Conservation (phyloP, 2,113 vertebrate species). For the Megaleporinus macrocephalus region DNA sequence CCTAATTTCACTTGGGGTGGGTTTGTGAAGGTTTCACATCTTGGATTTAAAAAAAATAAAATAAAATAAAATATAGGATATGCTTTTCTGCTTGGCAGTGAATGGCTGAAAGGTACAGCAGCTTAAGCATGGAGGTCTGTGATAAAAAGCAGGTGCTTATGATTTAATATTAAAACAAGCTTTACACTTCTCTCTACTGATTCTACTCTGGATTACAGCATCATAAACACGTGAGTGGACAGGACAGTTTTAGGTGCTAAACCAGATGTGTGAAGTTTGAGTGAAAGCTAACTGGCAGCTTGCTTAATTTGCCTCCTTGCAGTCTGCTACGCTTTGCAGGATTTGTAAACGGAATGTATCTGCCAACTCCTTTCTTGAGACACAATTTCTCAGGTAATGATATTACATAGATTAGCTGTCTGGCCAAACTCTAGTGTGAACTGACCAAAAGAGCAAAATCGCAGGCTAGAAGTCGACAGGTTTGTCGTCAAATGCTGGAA, state of each 20-base stretch:
- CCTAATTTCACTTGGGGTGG: slow-evolving; percentile 44
- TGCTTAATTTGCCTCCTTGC: neutral
- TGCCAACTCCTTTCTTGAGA: neutral
- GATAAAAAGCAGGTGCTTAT: slow-evolving; percentile 53
- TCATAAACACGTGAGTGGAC: neutral
- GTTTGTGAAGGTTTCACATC: slow-evolving; percentile 43
- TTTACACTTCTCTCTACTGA: slow-evolving; percentile 19
- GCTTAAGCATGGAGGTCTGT: slow-evolving; percentile 29
- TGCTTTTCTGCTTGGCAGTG: slow-evolving; percentile 31
- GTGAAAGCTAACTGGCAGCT: too few relatives aligned
- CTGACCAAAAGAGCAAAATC: neutral
- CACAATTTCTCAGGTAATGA: neutral
- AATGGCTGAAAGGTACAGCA: slow-evolving; percentile 45
- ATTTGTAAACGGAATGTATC: neutral
- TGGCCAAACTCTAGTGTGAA: neutral
- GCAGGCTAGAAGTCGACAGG: neutral
- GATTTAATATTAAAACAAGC: slow-evolving; percentile 49
- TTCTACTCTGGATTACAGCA: slow-evolving; percentile 24
- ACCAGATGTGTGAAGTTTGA: slow-evolving; percentile 18
- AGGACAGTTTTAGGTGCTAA: slow-evolving; percentile 7
- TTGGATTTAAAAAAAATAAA: slow-evolving; percentile 24
- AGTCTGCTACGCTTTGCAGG: neutral
- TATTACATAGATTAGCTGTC: neutral
- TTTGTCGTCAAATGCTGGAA: slow-evolving; percentile 31
- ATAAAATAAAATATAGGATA: slow-evolving; percentile 21